Base-by-base conservation (phyloP, 2,797 vertebrate species). In the Semaprochilodus insignis region DNA sequence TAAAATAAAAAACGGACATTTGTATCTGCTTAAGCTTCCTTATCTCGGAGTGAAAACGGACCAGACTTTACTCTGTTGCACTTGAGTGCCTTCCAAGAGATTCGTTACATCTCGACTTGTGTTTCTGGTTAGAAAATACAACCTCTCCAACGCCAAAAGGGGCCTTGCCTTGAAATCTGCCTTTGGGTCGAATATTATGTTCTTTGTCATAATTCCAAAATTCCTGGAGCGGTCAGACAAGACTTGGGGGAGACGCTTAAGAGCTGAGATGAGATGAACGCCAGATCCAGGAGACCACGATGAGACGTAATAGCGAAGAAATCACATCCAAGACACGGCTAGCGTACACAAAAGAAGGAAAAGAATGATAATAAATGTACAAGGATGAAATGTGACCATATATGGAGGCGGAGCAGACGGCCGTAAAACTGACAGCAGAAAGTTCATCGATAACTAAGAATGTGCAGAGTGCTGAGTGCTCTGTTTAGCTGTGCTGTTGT, bases 181-280 rank as follows among this genome's bases (percentile, higher is more conserved):
- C 82, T 86, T 81, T 79, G 86, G 79, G 83, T 84, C 65, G 79
- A 77, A 21, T 71, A 82, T 85, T 86, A 87, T 83, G 78, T 85
- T 82, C 71, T 83, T 86, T 90, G 86, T 85, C 77, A 72, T 27
- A 52, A 54, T 48, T 86, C 85, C 85, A 83, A 87, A 67, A 88
- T 85, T 88, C 81, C 84, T 60, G 36, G 54, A 82, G 81, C 59
- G 23, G 69, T 77, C 82, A 80, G 80, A 85, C 75, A 81, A 81
- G 79, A 83, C 80, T 27, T 51, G 72, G 16, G 73, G 59, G 55
- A 88, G 72, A 85, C 57, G 17, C 77, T 77, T 55, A 59, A 62
- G 72, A 80, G 25, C 34, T 66, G 57, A 55, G 75, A 83, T 52
- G 73, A 85, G 86, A 78, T 34, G 31, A 78, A 66, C 23, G 4